These are phyloP conservation scores for Labroides dimidiatus DNA, from an alignment of 2,797 vertebrate species.

Conservation along the genomic window DNA sequence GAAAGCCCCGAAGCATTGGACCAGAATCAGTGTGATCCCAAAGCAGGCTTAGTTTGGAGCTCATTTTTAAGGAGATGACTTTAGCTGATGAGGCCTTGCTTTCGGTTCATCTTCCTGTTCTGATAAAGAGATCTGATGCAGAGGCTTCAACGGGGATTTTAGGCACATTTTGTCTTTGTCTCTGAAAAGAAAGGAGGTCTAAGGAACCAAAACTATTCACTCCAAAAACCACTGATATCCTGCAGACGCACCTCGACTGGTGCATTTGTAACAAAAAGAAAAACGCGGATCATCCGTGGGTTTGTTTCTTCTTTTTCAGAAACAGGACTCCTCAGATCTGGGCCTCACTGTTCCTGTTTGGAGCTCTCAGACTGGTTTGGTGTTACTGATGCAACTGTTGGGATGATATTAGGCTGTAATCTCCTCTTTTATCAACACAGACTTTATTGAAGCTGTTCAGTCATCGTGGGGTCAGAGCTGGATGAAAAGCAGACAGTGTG, in stretches of 20 bases:
- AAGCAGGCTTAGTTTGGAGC: constrained; percentile 19
- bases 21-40: constrained; percentile 51
- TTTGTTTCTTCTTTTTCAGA: not conserved
- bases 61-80: constrained; percentile 22
- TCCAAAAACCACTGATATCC: no score
- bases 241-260: no score
- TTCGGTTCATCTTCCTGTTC: no score
- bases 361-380: constrained; percentile 28
- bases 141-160: no score
- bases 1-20: constrained; percentile 44
- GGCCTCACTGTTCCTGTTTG: not conserved
- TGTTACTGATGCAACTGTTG: constrained; percentile 29
- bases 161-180: no score
- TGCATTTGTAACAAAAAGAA: no score
- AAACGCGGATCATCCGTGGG: no score
- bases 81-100: no score
- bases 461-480: constrained; percentile 16
- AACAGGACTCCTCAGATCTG: not conserved
- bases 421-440: constrained; percentile 51
- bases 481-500: constrained; percentile 23
- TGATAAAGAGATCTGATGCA: no score
- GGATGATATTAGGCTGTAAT: constrained; percentile 37
- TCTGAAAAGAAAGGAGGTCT: no score
- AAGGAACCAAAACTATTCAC: no score
- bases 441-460: constrained; percentile 37